These are phyloP conservation scores for Halocynthia aurantium DNA, from an alignment of 23 tunicate genomes.

Conservation along the genomic window DNA sequence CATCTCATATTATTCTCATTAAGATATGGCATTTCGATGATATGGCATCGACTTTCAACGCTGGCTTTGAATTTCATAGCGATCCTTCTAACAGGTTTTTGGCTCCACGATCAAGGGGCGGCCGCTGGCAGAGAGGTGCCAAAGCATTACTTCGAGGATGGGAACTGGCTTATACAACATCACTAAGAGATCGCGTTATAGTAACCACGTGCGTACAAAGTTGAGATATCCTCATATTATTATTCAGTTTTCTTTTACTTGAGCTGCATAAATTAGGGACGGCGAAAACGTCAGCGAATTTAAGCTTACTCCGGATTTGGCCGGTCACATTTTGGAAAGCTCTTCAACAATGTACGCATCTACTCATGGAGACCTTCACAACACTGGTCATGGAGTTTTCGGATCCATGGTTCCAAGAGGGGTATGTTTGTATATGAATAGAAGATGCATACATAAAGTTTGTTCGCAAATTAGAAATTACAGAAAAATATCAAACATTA, in stretches of 20 bases:
- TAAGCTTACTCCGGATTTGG: slow-evolving; percentile 40
- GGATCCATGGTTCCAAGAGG: slow-evolving; percentile 12
- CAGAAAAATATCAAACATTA: too few relatives aligned
- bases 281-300: not conserved
- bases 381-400: slow-evolving; percentile 64
- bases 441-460: too few relatives aligned
- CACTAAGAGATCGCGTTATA: not conserved
- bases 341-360: slow-evolving; percentile 34
- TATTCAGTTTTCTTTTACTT: too few relatives aligned
- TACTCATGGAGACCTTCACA: slow-evolving; percentile 46
- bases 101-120: slow-evolving; percentile 36
- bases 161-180: slow-evolving; percentile 7
- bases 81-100: slow-evolving; percentile 11
- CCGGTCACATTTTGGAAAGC: slow-evolving; percentile 77
- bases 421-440: slow-evolving; percentile 1
- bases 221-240: too few relatives aligned
- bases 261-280: too few relatives aligned
- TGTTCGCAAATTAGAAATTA: too few relatives aligned
- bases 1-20: not conserved
- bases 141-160: slow-evolving; percentile 14
- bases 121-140: slow-evolving; percentile 14
- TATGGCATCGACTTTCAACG: slow-evolving; percentile 36
- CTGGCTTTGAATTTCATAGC: slow-evolving; percentile 81
- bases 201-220: too few relatives aligned
- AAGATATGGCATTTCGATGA: slow-evolving; percentile 48